Evolutionary conservation across 2,888 invertebrate genomes (phyloP).

Genomic region (Drosophila infuscata): DNA sequence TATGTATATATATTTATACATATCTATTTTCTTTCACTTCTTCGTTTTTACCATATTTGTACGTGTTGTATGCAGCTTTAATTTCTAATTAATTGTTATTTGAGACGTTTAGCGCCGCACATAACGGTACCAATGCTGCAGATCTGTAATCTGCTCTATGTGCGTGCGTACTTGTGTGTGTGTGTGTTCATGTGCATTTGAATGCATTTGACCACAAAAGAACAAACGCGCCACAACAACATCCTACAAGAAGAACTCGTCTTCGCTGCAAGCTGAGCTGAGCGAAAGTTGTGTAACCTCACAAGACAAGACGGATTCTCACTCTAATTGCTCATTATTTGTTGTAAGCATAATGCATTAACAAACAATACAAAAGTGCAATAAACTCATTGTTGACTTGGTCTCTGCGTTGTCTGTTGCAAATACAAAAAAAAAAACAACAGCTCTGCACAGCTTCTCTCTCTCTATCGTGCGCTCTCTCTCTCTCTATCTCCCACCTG

Average conservation of each 20-base stretch:
- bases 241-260: conserved; percentile 52
- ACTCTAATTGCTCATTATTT: conserved; percentile 68
- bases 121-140: conserved; percentile 62
- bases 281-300: conserved; percentile 59
- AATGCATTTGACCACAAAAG: conserved; percentile 60
- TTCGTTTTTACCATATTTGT: conserved; percentile 40
- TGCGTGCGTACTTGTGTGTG: conserved; percentile 6
- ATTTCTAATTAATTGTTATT: conserved; percentile 62
- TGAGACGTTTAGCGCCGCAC: conserved; percentile 30
- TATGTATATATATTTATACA: conserved; percentile 5
- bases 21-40: conserved; percentile 9
- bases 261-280: conserved; percentile 9
- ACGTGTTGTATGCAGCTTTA: conserved; percentile 27
- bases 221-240: conserved; percentile 27
- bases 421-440: conserved; percentile 23
- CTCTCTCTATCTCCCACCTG: conserved; percentile 2
- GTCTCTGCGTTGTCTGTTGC: conserved; percentile 19
- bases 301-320: conserved; percentile 45
- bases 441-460: conserved; percentile 45
- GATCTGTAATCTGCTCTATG: conserved; percentile 61
- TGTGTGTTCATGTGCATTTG: conserved; percentile 28
- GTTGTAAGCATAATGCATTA: conserved; percentile 49
- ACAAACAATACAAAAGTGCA: conserved; percentile 53
- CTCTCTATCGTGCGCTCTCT: conserved; percentile 8
- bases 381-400: conserved; percentile 63